Percentiles rank a stretch among this genome's conserved stretches.
phyloP scores from a whole-genome alignment of 2,888 invertebrate species.

The Dynastes tityus region DNA sequence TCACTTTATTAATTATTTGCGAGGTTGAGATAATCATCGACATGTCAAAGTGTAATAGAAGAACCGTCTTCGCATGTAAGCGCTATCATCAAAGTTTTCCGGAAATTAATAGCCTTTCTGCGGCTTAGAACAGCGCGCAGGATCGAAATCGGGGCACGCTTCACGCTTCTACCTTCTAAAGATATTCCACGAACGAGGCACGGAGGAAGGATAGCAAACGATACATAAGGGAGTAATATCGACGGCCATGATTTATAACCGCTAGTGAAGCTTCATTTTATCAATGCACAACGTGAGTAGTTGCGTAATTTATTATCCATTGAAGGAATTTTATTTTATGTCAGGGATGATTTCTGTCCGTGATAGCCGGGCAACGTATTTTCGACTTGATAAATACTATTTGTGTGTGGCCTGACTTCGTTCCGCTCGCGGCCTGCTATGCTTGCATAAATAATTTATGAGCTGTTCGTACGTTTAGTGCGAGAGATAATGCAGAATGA shows the following conservation, averaged over 20 bases:
- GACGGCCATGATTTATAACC: constrained; percentile 33
- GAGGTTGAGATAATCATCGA: not conserved
- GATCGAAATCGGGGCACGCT: not conserved
- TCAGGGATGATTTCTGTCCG: constrained; percentile 33
- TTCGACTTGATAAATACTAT: constrained; percentile 38
- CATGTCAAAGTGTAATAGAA: not conserved
- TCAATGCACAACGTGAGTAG: constrained; percentile 33
- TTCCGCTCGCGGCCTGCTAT: not conserved
- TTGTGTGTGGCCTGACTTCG: constrained; percentile 18
- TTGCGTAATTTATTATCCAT: constrained; percentile 43
- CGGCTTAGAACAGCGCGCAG: not conserved
- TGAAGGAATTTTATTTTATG: constrained; percentile 38
- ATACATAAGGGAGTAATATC: constrained; percentile 38
- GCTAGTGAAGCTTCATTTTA: constrained; percentile 38
- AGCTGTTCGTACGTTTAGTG: not conserved
- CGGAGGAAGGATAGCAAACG: constrained; percentile 6
- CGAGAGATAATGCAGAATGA: constrained; percentile 10
- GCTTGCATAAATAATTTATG: constrained; percentile 35
- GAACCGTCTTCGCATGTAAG: not conserved
- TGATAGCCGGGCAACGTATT: constrained; percentile 15
- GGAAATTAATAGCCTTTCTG: constrained; percentile 21
- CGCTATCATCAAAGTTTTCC: not conserved
- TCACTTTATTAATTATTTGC: not conserved
- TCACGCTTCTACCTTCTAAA: not conserved
- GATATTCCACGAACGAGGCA: not conserved